Evolutionary conservation across 1,140 invertebrate species (phyloP).

Genomic region (Oryzaephilus surinamensis): DNA sequence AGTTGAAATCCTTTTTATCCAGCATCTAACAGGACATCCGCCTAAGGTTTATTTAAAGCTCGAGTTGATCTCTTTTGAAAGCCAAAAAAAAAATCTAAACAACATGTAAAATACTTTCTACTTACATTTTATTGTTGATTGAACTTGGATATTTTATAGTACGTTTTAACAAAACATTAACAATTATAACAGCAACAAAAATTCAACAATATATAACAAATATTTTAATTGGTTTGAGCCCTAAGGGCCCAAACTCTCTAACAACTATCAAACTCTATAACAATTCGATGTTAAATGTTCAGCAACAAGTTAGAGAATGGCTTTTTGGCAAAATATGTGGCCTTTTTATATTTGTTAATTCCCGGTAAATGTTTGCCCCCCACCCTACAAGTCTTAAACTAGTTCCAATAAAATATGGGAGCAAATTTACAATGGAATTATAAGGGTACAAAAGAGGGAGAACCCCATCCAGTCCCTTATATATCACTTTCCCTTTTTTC

Average conservation of each 20-base stretch:
- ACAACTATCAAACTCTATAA: no score
- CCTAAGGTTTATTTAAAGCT: constrained; percentile 1
- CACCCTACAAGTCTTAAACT: background rate
- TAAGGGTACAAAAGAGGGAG: constrained; percentile 1
- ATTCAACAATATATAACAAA: background rate
- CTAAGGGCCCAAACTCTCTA: no score
- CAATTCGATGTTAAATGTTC: background rate
- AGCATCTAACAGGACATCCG: constrained; percentile 5
- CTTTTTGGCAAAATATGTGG: background rate
- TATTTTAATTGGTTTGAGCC: no score
- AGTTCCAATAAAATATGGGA: background rate
- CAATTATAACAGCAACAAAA: background rate
- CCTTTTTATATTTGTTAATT: constrained; percentile 3
- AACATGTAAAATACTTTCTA: constrained; percentile 4
- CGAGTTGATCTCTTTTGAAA: background rate
- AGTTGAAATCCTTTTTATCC: constrained; percentile 5
- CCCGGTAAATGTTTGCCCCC: background rate
- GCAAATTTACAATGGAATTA: background rate
- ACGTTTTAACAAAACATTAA: background rate
- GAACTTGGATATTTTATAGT: background rate
- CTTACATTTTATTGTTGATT: background rate
- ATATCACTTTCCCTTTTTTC: no score
- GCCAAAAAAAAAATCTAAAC: constrained; percentile 3
- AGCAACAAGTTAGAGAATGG: background rate
- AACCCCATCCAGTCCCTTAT: no score